phyloP scores from a whole-genome alignment of 1,140 invertebrate species.

The Apis florea region DNA sequence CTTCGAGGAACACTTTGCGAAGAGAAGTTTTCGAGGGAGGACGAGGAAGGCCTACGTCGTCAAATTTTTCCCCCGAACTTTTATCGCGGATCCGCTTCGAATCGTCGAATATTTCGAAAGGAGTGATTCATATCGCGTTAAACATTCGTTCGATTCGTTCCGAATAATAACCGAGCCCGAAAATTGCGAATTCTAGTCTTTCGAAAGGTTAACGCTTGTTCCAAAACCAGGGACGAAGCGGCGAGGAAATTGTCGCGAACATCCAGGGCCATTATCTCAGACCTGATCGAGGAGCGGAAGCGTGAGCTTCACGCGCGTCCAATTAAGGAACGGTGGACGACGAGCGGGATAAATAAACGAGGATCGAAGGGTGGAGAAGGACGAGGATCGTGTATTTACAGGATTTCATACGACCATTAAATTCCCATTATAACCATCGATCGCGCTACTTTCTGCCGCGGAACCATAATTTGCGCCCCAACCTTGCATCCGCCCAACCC shows the following conservation, averaged over 20 bases:
- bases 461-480: constrained; percentile 48
- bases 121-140: no score
- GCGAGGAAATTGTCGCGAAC: not conserved
- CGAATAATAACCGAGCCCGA: no score
- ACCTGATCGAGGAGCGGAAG: not conserved
- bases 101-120: no score
- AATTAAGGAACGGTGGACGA: constrained; percentile 2
- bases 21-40: no score
- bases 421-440: constrained; percentile 62
- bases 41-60: no score
- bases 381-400: constrained; percentile 55
- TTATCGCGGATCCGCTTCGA: no score
- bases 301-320: not conserved
- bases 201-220: no score
- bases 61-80: no score
- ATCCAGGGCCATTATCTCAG: not conserved
- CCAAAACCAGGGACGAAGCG: no score
- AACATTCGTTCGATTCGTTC: no score
- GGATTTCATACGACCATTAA: constrained; percentile 65
- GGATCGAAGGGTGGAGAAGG: not conserved
- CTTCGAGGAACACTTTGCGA: no score
- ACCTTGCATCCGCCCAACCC: not conserved
- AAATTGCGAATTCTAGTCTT: no score
- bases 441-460: constrained; percentile 56
- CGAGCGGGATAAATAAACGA: not conserved